Conservation (phyloP, 2,888 invertebrate species). For the Sepioteuthis lessoniana region DNA sequence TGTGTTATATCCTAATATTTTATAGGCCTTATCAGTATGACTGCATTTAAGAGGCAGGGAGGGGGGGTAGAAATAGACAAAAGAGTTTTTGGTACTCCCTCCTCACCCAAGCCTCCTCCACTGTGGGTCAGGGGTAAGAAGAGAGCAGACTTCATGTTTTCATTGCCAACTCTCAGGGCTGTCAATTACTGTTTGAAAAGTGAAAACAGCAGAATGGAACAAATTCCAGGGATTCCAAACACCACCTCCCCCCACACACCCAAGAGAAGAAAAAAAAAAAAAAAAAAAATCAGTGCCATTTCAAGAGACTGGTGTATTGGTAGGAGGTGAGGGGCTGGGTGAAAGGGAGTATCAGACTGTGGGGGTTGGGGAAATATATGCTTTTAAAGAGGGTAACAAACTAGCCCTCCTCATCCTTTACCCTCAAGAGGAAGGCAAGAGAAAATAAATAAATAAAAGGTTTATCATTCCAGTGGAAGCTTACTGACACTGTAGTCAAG, state of each 20-base stretch:
- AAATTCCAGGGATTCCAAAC: conserved; percentile 11
- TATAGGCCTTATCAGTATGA: not conserved
- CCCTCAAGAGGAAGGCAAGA: not conserved
- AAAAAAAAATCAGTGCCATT: not conserved
- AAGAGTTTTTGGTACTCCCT: not conserved
- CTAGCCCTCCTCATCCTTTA: not conserved
- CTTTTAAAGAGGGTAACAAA: not conserved
- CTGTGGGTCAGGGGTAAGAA: not conserved
- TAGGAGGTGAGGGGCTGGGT: too few species aligned
- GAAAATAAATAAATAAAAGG: conserved; percentile 17
- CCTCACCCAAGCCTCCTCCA: not conserved
- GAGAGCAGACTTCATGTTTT: not conserved
- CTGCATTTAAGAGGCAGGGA: not conserved
- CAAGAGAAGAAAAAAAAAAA: conserved; percentile 37
- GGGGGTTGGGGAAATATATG: too few species aligned
- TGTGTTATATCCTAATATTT: not conserved
- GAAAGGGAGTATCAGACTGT: not conserved
- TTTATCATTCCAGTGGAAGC: not conserved
- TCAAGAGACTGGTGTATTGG: not conserved
- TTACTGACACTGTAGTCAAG: conserved; percentile 5
- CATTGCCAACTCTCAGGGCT: not conserved
- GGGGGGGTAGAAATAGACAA: not conserved
- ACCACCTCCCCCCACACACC: not conserved
- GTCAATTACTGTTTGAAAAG: conserved; percentile 3
- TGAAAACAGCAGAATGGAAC: conserved; percentile 39